Conservation (phyloP, 2,113 vertebrate genomes). For the Hymenochirus boettgeri region DNA sequence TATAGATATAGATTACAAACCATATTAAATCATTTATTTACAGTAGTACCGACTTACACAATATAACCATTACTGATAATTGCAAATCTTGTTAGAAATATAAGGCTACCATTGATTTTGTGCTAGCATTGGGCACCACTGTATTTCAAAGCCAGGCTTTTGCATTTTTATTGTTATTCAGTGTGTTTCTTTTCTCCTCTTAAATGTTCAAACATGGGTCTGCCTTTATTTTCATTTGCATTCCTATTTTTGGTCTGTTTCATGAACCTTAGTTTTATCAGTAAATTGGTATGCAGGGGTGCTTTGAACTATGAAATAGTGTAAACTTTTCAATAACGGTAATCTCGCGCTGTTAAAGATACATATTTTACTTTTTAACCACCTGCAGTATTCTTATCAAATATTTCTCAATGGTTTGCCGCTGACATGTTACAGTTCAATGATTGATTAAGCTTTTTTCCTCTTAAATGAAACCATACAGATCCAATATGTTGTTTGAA, state of each 20-base stretch:
- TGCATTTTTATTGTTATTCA: too few relatives aligned
- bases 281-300: conserved; percentile 6
- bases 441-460: conserved; percentile 40
- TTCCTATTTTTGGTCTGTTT: neutral
- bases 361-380: conserved; percentile 32
- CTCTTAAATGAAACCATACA: conserved; percentile 38
- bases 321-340: conserved; percentile 17
- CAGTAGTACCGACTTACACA: too few relatives aligned
- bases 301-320: conserved; percentile 13
- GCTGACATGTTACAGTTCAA: conserved; percentile 42
- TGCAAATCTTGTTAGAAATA: too few relatives aligned
- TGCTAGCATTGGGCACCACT: too few relatives aligned
- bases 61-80: too few relatives aligned
- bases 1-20: too few relatives aligned
- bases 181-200: too few relatives aligned
- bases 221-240: too few relatives aligned
- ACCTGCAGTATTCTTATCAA: conserved; percentile 28
- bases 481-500: conserved; percentile 40
- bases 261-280: neutral
- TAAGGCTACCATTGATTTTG: too few relatives aligned
- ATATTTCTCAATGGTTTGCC: conserved; percentile 34
- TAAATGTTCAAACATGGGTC: too few relatives aligned
- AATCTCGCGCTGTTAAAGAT: conserved; percentile 18
- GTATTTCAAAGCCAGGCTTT: too few relatives aligned
- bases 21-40: too few relatives aligned